Evolutionary conservation across 2,113 vertebrate species (phyloP), one percentile per base, ranked within the genome.

Genomic region (Regulus satrapa): DNA sequence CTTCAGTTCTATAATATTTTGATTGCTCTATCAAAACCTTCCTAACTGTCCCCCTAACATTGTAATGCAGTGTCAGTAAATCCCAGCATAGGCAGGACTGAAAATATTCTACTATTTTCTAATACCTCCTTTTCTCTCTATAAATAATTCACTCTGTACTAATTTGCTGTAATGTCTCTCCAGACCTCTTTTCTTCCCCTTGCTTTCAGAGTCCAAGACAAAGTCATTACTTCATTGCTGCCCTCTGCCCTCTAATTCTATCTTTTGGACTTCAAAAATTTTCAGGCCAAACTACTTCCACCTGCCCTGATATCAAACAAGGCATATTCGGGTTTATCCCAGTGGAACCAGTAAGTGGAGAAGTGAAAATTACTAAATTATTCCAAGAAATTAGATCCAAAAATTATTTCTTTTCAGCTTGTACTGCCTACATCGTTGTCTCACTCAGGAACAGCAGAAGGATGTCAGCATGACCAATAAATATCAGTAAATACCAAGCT

Each of bases 141-240:
- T 92, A 81, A 96, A 92, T 95, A 86, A 96, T 96, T 95, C 92
- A 94, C 34, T 19, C 59, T 13, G 18, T 52, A 88, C 92, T 77
- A 88, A 74, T 90, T 85, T 74, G 80, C 87, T 62, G 91, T 94
- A 94, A 94, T 89, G 85, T 93, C 87, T 94, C 61, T 88, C 78
- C 18, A 4, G 66, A 54, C 18, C 40, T n/a, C 66, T 68, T 55
- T 69, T 38, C 29, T 20, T 12, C 8, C 3, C 8, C 18, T 45
- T 43, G 19, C 40, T 38, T 83, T 51, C 81, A 38, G 36, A 45
- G 52, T 67, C 66, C 85, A 94, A 77, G 89, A 88, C 78, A 95
- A 92, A 95, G 55, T 59, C 51, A 96, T 91, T 91, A 94, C 91
- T 95, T 94, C 91, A 96, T 75, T 73, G 2, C 41, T 75, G 36